These are phyloP conservation scores for Seriola quinqueradiata DNA, from an alignment of 2,113 vertebrate species.

Conservation along the genomic window DNA sequence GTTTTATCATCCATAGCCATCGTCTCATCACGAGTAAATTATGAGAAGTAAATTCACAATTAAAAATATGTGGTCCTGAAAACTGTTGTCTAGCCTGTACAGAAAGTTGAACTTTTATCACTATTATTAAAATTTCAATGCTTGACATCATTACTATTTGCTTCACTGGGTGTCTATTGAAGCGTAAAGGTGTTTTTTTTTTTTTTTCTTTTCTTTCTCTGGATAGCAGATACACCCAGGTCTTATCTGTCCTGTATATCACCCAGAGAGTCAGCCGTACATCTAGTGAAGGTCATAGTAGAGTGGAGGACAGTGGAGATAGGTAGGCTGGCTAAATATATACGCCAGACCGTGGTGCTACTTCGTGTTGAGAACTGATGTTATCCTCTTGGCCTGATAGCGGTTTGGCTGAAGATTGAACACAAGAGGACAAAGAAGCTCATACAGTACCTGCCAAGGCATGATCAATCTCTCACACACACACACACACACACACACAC, in stretches of 20 bases:
- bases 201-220: not conserved
- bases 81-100: not conserved
- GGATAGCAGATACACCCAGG: slow-evolving; percentile 23
- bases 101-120: not conserved
- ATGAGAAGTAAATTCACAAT: not conserved
- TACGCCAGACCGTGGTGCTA: slow-evolving; percentile 49
- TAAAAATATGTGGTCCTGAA: not conserved
- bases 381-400: slow-evolving; percentile 68
- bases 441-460: slow-evolving; percentile 24
- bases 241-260: slow-evolving; percentile 56
- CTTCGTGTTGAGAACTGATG: slow-evolving; percentile 66
- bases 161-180: not conserved
- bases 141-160: not conserved
- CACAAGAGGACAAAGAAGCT: slow-evolving; percentile 52
- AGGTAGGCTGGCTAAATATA: slow-evolving; percentile 67
- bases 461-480: slow-evolving; percentile 1
- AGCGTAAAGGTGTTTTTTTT: slow-evolving; percentile 8
- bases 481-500: slow-evolving; percentile 7
- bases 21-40: not conserved
- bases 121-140: not conserved
- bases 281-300: slow-evolving; percentile 80
- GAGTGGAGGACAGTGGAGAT: slow-evolving; percentile 62
- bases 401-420: slow-evolving; percentile 43
- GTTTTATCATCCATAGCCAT: not conserved
- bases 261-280: slow-evolving; percentile 54